These are phyloP conservation scores for Rhodophaea formosa DNA, from an alignment of 2,888 invertebrate species.

Conservation along the genomic window DNA sequence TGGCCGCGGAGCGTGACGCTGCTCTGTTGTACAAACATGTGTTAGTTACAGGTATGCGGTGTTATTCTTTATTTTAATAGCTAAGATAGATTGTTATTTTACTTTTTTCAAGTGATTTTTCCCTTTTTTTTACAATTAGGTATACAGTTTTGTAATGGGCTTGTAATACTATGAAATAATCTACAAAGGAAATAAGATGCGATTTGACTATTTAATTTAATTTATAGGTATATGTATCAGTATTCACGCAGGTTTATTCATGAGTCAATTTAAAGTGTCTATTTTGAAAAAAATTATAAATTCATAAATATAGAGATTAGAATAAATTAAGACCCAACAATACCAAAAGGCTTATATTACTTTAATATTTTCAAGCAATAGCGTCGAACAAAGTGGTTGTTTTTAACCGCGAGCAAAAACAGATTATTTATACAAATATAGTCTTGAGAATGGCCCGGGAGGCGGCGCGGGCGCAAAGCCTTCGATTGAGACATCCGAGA, in stretches of 20 bases:
- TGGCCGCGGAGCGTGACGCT: slow-evolving; percentile 35
- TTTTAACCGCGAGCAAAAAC: slow-evolving; percentile 22
- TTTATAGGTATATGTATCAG: no score
- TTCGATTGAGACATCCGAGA: slow-evolving; percentile 77
- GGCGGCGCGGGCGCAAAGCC: slow-evolving; percentile 63
- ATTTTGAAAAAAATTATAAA: no score
- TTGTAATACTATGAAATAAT: no score
- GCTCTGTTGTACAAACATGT: slow-evolving; percentile 48
- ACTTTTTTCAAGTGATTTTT: no score
- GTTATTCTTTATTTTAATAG: slow-evolving; percentile 23
- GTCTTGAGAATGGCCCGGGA: slow-evolving; percentile 49
- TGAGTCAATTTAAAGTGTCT: no score
- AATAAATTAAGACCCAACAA: not conserved
- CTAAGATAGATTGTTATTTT: not conserved
- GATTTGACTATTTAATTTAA: no score
- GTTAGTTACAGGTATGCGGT: slow-evolving; percentile 30
- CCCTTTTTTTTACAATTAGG: no score
- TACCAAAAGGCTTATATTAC: slow-evolving; percentile 9
- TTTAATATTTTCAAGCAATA: slow-evolving; percentile 18
- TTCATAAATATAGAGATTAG: no score
- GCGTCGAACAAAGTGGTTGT: slow-evolving; percentile 21
- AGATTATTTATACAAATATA: slow-evolving; percentile 37
- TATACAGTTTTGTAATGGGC: no score
- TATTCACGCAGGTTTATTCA: no score
- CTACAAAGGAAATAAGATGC: no score